These are phyloP conservation scores for Harpalus rubripes DNA, from an alignment of 2,888 invertebrate genomes.

Conservation along the genomic window DNA sequence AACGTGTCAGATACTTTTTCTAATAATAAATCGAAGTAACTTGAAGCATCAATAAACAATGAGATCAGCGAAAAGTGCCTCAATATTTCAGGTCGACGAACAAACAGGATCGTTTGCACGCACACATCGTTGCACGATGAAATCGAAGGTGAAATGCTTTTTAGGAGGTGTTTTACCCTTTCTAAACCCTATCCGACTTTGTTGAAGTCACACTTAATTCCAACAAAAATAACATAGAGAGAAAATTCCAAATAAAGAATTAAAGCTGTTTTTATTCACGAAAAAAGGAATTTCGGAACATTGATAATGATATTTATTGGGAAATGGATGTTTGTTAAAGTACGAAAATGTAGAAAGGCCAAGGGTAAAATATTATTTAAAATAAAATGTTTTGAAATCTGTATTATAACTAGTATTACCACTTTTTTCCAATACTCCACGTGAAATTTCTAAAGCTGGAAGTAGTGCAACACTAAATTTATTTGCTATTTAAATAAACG, in stretches of 20 bases:
- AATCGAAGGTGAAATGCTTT: conserved; percentile 30
- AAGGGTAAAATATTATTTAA: too few relatives aligned
- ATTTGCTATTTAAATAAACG: too few relatives aligned
- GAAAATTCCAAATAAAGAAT: not conserved
- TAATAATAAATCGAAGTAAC: conserved; percentile 45
- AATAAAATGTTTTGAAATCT: too few relatives aligned
- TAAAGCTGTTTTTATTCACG: not conserved
- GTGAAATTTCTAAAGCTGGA: too few relatives aligned
- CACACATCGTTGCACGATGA: conserved; percentile 10
- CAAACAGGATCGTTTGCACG: conserved; percentile 15
- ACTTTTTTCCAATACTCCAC: too few relatives aligned
- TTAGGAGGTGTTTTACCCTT: conserved; percentile 35
- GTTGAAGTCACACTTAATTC: conserved; percentile 12
- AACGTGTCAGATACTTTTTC: conserved; percentile 36
- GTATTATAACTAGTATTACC: too few relatives aligned
- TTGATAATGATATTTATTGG: not conserved
- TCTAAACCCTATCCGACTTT: not conserved
- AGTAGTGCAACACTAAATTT: too few relatives aligned
- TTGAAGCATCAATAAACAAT: conserved; percentile 32
- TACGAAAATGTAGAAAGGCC: too few relatives aligned
- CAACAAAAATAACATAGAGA: conserved; percentile 18
- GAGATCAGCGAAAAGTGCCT: conserved; percentile 22
- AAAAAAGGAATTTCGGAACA: not conserved
- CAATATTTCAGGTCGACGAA: conserved; percentile 22
- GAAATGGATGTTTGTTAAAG: not conserved